Evolutionary conservation across 2,797 vertebrate species (phyloP), one percentile per base, ranked within the genome.

Genomic region (Eidolon dupreanum): DNA sequence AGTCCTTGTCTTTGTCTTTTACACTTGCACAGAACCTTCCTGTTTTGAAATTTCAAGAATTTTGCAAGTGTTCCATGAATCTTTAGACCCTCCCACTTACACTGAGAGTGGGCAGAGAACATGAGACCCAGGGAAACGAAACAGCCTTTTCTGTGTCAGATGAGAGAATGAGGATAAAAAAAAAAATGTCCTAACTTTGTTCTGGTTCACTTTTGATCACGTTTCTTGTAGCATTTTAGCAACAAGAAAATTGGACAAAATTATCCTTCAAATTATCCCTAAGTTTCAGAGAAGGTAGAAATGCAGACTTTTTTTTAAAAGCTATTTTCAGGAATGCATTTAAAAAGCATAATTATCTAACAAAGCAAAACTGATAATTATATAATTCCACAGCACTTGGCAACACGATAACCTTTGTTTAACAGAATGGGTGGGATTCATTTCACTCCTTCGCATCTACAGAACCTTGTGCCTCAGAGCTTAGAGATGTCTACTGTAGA

Each of bases 351-450:
- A 92, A 95, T 87, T 97, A 83, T 68, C 68, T 96, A 95, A 90
- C 79, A 31, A 96, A 95, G 96, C 36, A 93, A 97, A 93, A 93
- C 96, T 92, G 11, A 95, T 97, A 94, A 97, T 71, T 51, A 92
- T 46, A 10, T 94, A 87, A 95, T 66, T 97, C 81, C 83, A 19
- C 43, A 66, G 57, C 91, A 88, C 94, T 95, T 97, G 91, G 63
- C 79, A 97, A 94, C 93, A 77, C 31, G 86, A 85, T 53, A 41
- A 96, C 97, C 94, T 97, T 96, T 36, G 88, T 97, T 96, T 96
- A 96, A 98, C 92, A 22, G 65, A 86, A 93, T 5, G 24, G 85
- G 78, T 63, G 49, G 70, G 70, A 78, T 92, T 93, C 8, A 0
- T 49, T 26, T 81, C 51, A 46, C 74, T 65, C 73, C 65, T 95